Evolutionary conservation across 2,888 invertebrate species (phyloP), one percentile per base, ranked within the genome.

Genomic region (Apotomis betuletana): DNA sequence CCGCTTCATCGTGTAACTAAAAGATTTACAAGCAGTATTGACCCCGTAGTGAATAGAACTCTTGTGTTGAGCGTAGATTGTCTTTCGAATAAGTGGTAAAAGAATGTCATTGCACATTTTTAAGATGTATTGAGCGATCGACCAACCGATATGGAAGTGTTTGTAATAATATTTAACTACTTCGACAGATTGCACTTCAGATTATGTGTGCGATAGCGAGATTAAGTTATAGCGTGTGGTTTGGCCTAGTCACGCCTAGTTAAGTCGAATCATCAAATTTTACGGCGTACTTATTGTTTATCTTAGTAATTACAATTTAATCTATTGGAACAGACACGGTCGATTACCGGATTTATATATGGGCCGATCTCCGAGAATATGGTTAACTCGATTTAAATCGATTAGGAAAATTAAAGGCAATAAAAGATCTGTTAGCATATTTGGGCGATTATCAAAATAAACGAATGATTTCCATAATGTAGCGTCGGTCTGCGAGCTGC

Each of bases 61-160:
- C 51, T 57, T 27, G 10, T 46, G 9, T 9, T 15, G 5, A 12
- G 27, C 52, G 68, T 67, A 36, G 62, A n/a, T 13, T 9, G 13
- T n/a, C 41, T 5, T 52, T 67, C 41, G 36, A 27, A 62, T 27
- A 70, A 74, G 83, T 80, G 84, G 83, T 84, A 81, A 76, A 78
- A 78, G 80, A 82, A 85, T 85, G 83, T 84, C 81, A 83, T 78
- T 80, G 80, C 79, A 77, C 78, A 86, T 87, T 81, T 84, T 88
- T 85, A 83, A 83, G 82, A 87, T 88, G 83, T 81, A 79, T 77
- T 75, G 71, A 74, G 75, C 74, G 76, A 69, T 77, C 78, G 69
- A 76, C 76, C 75, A 80, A 79, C 80, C 82, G 83, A 85, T 84
- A 84, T 81, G 82, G 85, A 84, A 83, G 83, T 80, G 81, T 78